These are phyloP conservation scores for Antechinus stuartii DNA, from an alignment of 2,113 vertebrate species.

Conservation along the genomic window DNA sequence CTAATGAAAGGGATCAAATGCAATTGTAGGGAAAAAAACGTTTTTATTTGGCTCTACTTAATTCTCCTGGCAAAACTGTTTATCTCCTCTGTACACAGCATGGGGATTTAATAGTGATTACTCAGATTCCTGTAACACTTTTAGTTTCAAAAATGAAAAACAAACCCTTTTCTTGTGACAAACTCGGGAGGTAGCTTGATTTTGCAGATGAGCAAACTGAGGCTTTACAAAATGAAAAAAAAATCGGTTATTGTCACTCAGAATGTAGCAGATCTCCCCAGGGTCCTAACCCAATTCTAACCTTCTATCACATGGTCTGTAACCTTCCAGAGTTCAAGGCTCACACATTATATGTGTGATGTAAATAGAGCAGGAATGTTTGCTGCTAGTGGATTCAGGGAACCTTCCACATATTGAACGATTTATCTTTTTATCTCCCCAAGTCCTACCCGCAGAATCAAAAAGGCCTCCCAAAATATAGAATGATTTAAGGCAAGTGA, in stretches of 20 bases:
- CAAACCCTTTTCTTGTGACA: background rate
- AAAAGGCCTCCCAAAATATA: slow-evolving; percentile 70
- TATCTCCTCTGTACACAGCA: background rate
- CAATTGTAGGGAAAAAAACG: background rate
- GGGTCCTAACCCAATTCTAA: background rate
- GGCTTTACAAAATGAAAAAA: background rate
- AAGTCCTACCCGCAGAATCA: slow-evolving; percentile 63
- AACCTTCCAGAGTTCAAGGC: slow-evolving; percentile 33
- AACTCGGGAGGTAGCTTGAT: background rate
- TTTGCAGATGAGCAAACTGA: background rate
- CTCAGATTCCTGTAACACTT: background rate
- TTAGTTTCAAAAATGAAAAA: background rate
- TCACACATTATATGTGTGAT: background rate
- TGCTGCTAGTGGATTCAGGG: slow-evolving; percentile 50
- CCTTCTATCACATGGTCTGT: background rate
- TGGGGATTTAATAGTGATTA: background rate
- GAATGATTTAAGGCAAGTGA: slow-evolving; percentile 81
- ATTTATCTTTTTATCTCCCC: slow-evolving; percentile 76
- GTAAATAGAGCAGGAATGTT: slow-evolving; percentile 52
- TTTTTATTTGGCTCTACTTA: background rate
- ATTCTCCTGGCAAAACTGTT: background rate
- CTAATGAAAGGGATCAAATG: background rate
- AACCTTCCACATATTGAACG: slow-evolving; percentile 62
- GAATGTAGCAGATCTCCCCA: background rate
- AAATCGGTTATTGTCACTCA: fast-evolving